Evolutionary conservation across 2,888 invertebrate genomes (phyloP), one percentile per base, ranked within the genome.

Genomic region (Mycogona germanica): DNA sequence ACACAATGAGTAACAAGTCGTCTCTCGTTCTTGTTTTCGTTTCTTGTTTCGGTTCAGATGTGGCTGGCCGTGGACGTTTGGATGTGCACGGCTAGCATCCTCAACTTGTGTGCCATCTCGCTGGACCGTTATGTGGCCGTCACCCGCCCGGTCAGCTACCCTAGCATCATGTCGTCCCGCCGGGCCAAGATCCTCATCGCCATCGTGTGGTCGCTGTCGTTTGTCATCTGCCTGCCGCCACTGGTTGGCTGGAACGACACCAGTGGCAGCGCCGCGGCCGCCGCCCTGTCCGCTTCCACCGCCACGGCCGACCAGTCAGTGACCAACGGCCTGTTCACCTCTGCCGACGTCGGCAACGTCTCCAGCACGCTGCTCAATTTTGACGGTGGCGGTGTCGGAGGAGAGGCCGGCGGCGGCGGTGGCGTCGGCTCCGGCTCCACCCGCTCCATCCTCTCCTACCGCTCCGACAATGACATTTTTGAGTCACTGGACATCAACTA

Each of bases 71-170:
- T 95, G 55, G 97, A 97, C 72, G 96, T 97, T 12, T 93, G 95
- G 91, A 87, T 96, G 86, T 95, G 93, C 63, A 98, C 97, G 55
- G 96, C 97, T 51, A 96, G 96, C 67, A 98, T 98, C 68, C 79
- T 98, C 64, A 97, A 98, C 74, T 78, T 98, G 60, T 96, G 96
- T 72, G 96, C 96, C 64, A 97, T 98, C 70, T 93, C 95, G 41
- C 78, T 98, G 69, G 97, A 98, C 75, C 79, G 95, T 53, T 97
- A 93, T 71, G 84, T 74, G 57, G 75, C 76, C 64, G 64, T 92
- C 59, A 91, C 91, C 4, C 64, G 69, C 59, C 70, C 70, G 3
- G 60, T 71, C 35, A 64, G 91, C 71, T 92, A 92, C 70, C 87
- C 88, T 12, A 81, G 85, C 60, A 88, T 89, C 87, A 88, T 92